These are phyloP conservation scores for Chionis minor DNA, from an alignment of 2,113 vertebrate genomes.

Conservation along the genomic window DNA sequence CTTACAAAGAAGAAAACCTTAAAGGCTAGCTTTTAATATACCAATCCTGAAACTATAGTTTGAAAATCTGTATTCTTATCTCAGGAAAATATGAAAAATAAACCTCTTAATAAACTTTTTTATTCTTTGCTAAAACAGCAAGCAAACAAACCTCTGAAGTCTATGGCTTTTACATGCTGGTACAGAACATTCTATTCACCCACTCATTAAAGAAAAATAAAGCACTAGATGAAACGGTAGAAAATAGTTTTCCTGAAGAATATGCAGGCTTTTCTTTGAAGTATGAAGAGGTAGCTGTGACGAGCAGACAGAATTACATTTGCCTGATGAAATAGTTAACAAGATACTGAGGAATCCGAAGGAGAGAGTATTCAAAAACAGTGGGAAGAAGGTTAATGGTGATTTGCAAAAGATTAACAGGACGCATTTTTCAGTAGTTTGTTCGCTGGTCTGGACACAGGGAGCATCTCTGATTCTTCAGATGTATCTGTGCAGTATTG, in stretches of 20 bases:
- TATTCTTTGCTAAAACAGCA: background rate
- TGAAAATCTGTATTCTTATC: background rate
- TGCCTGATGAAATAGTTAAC: background rate
- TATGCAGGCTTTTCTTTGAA: slow-evolving; percentile 12
- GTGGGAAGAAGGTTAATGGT: background rate
- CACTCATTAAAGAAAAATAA: slow-evolving; percentile 36
- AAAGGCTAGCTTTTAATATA: background rate
- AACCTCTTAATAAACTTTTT: background rate
- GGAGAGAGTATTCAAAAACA: background rate
- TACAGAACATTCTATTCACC: slow-evolving; percentile 19
- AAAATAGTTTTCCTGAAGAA: slow-evolving; percentile 23
- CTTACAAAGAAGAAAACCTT: background rate
- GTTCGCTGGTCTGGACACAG: background rate
- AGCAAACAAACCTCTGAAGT: background rate
- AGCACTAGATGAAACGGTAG: background rate
- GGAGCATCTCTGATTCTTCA: background rate
- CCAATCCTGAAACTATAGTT: background rate
- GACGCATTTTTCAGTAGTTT: background rate
- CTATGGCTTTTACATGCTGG: background rate
- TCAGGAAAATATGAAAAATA: background rate
- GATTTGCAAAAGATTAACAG: background rate
- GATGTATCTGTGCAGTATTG: background rate
- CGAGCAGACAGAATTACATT: background rate
- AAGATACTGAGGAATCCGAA: background rate
- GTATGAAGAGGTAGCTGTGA: background rate